Conservation (phyloP, 2,888 invertebrate species). For the Cremastinae sp. region DNA sequence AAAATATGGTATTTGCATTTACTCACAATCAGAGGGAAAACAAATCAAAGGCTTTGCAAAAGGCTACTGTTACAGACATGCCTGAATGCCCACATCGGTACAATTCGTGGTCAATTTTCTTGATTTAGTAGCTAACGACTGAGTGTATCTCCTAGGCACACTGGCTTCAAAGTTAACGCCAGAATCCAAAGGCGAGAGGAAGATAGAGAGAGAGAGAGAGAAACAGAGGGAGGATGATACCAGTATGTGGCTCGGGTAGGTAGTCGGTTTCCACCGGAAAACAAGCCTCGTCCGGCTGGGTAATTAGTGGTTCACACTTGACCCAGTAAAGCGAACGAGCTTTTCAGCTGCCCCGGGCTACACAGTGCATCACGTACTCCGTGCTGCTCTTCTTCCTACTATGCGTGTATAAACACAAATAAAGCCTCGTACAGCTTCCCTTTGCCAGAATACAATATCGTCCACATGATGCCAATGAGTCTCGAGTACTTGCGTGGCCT, state of each 20-base stretch:
- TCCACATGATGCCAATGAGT: slow-evolving; percentile 12
- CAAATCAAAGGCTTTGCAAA: too few relatives aligned
- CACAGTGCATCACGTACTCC: slow-evolving; percentile 40
- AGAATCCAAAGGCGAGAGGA: neutral
- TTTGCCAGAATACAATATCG: slow-evolving; percentile 18
- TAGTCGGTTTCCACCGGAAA: slow-evolving; percentile 42
- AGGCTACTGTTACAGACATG: too few relatives aligned
- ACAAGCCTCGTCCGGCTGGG: slow-evolving; percentile 59
- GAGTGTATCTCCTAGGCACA: neutral
- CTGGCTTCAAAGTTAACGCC: slow-evolving; percentile 36
- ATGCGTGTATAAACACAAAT: neutral
- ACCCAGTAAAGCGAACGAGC: slow-evolving; percentile 66
- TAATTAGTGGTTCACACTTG: slow-evolving; percentile 74
- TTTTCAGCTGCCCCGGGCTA: slow-evolving; percentile 33
- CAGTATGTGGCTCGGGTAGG: slow-evolving; percentile 14
- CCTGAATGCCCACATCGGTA: too few relatives aligned
- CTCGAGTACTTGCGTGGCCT: slow-evolving; percentile 21
- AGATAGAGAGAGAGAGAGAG: too few relatives aligned
- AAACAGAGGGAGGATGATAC: slow-evolving; percentile 1
- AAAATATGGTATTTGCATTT: too few relatives aligned
- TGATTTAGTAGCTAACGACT: too few relatives aligned
- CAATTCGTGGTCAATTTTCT: neutral
- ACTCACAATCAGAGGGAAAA: too few relatives aligned
- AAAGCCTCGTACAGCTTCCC: neutral
- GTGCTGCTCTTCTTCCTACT: slow-evolving; percentile 7